A percentile compares a stretch with the other conserved stretches of the same genome.
Conservation (phyloP, 2,113 vertebrate genomes). For the Pluvialis apricaria region DNA sequence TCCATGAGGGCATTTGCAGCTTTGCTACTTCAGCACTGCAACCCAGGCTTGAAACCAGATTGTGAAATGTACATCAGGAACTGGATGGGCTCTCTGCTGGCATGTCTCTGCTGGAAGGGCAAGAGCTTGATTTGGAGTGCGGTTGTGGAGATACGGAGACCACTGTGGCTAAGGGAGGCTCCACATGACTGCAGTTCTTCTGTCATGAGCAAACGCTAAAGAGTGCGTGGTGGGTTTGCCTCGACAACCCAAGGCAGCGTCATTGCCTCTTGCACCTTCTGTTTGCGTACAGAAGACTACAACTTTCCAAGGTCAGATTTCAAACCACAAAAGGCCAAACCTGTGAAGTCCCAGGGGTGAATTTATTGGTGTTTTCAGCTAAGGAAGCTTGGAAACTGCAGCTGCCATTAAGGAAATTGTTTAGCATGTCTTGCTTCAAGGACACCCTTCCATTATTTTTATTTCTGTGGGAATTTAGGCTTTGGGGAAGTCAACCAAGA, state of each 20-base stretch:
- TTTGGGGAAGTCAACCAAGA: not conserved
- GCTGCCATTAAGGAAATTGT: not conserved
- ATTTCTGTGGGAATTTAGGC: not conserved
- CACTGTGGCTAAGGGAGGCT: accelerated
- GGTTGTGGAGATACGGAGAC: not conserved
- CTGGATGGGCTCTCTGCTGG: not conserved
- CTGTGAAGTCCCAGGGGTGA: not conserved
- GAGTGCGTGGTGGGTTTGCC: accelerated
- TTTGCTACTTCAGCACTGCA: not conserved
- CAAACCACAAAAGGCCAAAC: not conserved
- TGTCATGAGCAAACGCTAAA: accelerated
- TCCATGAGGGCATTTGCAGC: not conserved
- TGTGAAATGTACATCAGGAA: accelerated
- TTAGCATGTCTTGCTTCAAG: not conserved
- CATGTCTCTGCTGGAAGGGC: accelerated
- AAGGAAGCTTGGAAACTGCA: not conserved
- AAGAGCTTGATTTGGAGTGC: not conserved
- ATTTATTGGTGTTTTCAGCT: not conserved
- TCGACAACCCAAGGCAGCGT: accelerated
- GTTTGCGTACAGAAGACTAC: accelerated
- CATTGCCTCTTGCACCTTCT: not conserved
- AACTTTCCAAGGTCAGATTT: not conserved
- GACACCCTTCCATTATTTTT: not conserved
- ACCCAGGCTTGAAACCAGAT: not conserved
- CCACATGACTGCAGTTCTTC: accelerated